These are phyloP conservation scores for Agraylea sexmaculata DNA, from an alignment of 1,140 invertebrate species.

Conservation along the genomic window DNA sequence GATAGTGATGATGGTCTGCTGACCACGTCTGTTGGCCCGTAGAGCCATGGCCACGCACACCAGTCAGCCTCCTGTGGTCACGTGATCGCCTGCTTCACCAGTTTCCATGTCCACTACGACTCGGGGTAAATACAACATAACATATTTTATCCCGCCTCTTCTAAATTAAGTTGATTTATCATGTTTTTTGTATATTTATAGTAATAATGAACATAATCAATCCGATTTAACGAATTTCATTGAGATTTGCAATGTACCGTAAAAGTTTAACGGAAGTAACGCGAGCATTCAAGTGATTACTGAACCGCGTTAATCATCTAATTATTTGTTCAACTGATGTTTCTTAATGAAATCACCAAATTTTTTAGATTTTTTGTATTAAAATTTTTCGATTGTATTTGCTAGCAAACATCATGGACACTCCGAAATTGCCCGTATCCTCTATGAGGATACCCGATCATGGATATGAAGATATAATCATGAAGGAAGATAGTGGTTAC, in stretches of 20 bases:
- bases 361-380: conserved; percentile 7
- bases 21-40: too few relatives aligned
- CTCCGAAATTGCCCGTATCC: conserved; percentile 11
- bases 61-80: too few relatives aligned
- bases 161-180: too few relatives aligned
- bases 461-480: conserved; percentile 6
- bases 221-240: conserved; percentile 1
- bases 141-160: too few relatives aligned
- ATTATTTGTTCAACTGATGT: neutral
- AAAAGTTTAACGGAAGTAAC: neutral
- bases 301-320: too few relatives aligned
- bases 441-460: neutral
- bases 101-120: too few relatives aligned
- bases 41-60: too few relatives aligned
- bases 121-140: too few relatives aligned
- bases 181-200: too few relatives aligned
- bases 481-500: conserved; percentile 18
- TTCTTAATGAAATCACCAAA: neutral
- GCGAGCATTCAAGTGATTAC: conserved; percentile 2
- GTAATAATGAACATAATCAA: conserved; percentile 1
- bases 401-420: conserved; percentile 5
- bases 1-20: too few relatives aligned
- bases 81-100: too few relatives aligned
- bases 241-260: neutral
- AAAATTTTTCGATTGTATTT: conserved; percentile 10